Percentiles rank a stretch among this genome's conserved stretches.
These are phyloP conservation scores for Galago senegalensis DNA, from an alignment of 2,797 vertebrate species.

Conservation along the genomic window DNA sequence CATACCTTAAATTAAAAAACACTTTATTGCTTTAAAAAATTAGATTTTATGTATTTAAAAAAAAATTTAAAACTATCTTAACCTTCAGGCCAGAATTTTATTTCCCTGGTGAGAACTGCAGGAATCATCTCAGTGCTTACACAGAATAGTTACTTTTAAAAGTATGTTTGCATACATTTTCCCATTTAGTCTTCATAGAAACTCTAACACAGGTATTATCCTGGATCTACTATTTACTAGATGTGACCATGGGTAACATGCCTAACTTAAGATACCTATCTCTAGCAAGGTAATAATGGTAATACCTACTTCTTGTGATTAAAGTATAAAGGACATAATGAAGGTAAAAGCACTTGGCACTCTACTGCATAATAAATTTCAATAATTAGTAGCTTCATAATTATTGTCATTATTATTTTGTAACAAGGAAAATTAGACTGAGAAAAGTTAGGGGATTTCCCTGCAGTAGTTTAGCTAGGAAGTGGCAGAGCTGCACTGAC, in stretches of 20 bases:
- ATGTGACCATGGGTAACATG: not conserved
- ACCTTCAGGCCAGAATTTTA: not conserved
- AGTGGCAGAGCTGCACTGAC: not conserved
- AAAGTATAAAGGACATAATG: not conserved
- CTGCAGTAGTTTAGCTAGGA: not conserved
- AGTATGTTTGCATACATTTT: not conserved
- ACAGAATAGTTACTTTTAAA: not conserved
- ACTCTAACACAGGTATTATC: not conserved
- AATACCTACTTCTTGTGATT: not conserved
- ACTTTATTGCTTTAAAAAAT: too few relatives aligned
- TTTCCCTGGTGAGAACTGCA: not conserved
- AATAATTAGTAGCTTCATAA: not conserved
- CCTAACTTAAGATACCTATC: not conserved
- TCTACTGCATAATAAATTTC: not conserved
- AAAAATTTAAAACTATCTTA: not conserved
- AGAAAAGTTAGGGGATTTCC: not conserved
- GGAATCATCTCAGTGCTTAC: not conserved
- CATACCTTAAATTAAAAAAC: too few relatives aligned
- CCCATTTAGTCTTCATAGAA: not conserved
- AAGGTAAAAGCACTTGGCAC: not conserved
- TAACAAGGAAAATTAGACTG: not conserved
- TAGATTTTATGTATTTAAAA: not conserved
- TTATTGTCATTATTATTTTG: conserved; percentile 1
- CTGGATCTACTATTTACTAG: not conserved
- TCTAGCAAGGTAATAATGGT: not conserved